Conservation (phyloP, 2,113 vertebrate genomes). For the Notothenia coriiceps region DNA sequence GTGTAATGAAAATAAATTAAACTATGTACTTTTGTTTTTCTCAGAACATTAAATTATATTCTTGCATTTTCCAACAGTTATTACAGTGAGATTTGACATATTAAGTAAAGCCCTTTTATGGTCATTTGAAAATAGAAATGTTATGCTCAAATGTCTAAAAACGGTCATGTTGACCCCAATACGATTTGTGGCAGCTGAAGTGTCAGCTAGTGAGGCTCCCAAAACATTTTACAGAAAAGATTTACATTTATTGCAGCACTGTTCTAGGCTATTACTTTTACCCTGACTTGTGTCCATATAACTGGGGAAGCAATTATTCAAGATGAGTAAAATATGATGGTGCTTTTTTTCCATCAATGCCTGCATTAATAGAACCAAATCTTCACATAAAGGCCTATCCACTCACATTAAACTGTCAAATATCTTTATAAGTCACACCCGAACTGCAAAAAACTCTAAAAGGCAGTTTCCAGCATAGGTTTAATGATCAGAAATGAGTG, state of each 20-base stretch:
- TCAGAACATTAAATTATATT: not conserved
- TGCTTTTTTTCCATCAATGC: slow-evolving; percentile 13
- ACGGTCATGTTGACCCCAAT: not conserved
- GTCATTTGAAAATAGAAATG: not conserved
- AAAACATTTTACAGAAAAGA: not conserved
- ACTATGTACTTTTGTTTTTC: too few relatives aligned
- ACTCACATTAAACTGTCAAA: slow-evolving; percentile 38
- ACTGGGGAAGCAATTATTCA: slow-evolving; percentile 30
- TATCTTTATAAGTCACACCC: slow-evolving; percentile 9
- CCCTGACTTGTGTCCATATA: slow-evolving; percentile 27
- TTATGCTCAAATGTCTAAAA: not conserved
- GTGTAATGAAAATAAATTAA: not conserved
- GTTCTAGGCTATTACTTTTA: slow-evolving; percentile 16
- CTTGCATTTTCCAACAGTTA: not conserved
- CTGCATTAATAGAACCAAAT: slow-evolving; percentile 41
- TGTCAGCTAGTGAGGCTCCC: not conserved
- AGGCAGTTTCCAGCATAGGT: slow-evolving; percentile 33
- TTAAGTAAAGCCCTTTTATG: not conserved
- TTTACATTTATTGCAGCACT: slow-evolving; percentile 6
- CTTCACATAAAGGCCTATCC: slow-evolving; percentile 5
- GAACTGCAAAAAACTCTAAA: slow-evolving; percentile 32
- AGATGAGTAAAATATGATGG: slow-evolving; percentile 26
- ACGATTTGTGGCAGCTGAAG: not conserved
- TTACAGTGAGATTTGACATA: not conserved
- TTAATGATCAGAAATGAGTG: slow-evolving; percentile 28